Conservation (phyloP, 2,797 vertebrate genomes). For the Cynodonichthys magdalenae region DNA sequence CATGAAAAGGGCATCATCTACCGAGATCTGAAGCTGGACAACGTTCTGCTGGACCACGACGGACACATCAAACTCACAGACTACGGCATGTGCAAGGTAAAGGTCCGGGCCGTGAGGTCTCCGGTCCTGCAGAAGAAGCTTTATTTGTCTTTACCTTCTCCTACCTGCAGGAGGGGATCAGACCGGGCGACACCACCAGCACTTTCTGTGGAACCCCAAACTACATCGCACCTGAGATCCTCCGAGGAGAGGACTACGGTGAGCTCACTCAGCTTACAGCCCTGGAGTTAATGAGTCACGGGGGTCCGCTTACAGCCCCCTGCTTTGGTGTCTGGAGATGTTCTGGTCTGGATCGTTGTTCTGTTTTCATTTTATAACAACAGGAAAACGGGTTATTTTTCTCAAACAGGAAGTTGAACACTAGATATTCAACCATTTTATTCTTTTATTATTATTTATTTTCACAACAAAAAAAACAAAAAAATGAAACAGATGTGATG, state of each 20-base stretch:
- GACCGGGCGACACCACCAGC: constrained; percentile 97
- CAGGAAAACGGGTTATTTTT: too few species aligned
- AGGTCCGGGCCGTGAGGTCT: too few species aligned
- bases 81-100: constrained; percentile 98
- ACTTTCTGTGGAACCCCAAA: constrained; percentile 98
- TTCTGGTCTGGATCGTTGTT: too few species aligned
- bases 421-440: too few species aligned
- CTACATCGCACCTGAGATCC: constrained; percentile 97
- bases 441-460: too few species aligned
- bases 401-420: too few species aligned
- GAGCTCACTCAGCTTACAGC: constrained; percentile 45
- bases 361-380: too few species aligned
- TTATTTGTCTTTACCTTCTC: neutral
- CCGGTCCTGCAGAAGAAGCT: constrained; percentile 1
- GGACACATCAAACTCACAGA: constrained; percentile 98
- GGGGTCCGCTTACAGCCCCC: too few species aligned
- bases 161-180: constrained; percentile 90
- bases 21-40: constrained; percentile 96
- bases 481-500: too few species aligned
- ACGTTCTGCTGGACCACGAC: constrained; percentile 94
- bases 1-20: constrained; percentile 98
- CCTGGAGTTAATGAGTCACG: too few species aligned
- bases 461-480: too few species aligned
- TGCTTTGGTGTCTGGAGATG: too few species aligned
- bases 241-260: constrained; percentile 98